Evolutionary conservation across 1,140 invertebrate species (phyloP), one percentile per base, ranked within the genome.

Genomic region (Scaptomyza pallida): DNA sequence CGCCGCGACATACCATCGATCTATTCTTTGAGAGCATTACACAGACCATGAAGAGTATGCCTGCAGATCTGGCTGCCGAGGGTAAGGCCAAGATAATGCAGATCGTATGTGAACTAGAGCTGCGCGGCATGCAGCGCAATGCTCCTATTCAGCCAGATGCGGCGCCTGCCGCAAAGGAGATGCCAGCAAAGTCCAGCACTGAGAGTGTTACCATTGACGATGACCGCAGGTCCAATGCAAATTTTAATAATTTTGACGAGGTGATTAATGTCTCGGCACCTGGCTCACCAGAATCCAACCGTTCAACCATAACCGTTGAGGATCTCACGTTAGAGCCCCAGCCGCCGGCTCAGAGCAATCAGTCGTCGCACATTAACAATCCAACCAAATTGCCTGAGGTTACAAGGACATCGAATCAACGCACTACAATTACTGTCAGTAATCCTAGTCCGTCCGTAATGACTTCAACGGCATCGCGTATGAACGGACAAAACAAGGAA

Each of bases 71-170:
- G 37, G 89, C 74, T 1, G 81, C 89, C 16, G 89, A 90, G 19
- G 89, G 85, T 3, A 89, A 90, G 40, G 45, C 79, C 0, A 88
- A 88, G 16, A 88, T 90, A 4, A 90, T 90, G 89, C 85, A 90
- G 57, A 68, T 85, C 0, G 82, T 90, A 0, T 83, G 72, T 30
- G 82, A 86, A 12, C 23, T 90, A 10, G 89, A 90, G 37, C 33
- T 90, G 16, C 70, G 79, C 2, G 68, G 68, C 17, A 59, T 88
- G 48, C 72, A 77, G n/a, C 63, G 88, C 1, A 71, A 13, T 8
- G 8, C 12, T 5, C 21, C 19, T 2, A 10, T 35, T 4, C 8
- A 30, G 3, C 5, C 41, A 9, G 30, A 9, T 15, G 6, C 9
- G 5, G 3, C 35, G 5, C 15, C 12, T 15, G 12, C 13, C n/a